A percentile compares a stretch with the other conserved stretches of the same genome.
Evolutionary conservation across 2,113 vertebrate species (phyloP).

Genomic region (Falcunculus frontatus): DNA sequence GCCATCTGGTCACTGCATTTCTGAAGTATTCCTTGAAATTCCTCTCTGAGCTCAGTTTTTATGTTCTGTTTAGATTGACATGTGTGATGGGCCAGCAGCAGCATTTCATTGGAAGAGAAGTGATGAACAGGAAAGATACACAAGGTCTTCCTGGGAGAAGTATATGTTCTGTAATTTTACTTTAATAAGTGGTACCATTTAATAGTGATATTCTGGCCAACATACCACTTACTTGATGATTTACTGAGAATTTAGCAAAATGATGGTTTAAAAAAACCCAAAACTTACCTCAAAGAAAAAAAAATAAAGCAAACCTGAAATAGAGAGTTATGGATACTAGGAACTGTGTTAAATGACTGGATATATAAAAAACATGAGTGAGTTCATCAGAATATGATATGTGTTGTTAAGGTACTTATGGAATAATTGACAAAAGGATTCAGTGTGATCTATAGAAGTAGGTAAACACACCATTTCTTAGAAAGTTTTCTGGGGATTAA

Average conservation of each 20-base stretch:
- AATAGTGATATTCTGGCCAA: background rate
- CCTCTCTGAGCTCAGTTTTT: background rate
- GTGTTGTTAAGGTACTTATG: background rate
- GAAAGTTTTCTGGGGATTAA: background rate
- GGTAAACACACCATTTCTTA: background rate
- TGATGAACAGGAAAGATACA: background rate
- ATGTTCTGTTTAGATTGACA: background rate
- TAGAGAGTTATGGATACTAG: background rate
- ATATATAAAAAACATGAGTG: background rate
- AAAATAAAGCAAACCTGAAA: background rate
- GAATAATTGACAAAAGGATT: background rate
- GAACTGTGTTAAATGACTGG: background rate
- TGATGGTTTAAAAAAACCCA: background rate
- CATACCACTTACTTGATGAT: background rate
- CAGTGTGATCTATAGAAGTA: background rate
- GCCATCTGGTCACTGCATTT: background rate
- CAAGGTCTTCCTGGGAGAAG: background rate
- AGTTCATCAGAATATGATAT: background rate
- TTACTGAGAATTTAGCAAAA: background rate
- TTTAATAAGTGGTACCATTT: background rate
- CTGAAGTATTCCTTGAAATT: background rate
- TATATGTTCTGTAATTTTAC: background rate
- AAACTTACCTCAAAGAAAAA: background rate
- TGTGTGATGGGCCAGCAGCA: background rate
- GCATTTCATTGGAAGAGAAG: background rate